Evolutionary conservation across 2,797 vertebrate genomes (phyloP), one percentile per base, ranked within the genome.

Genomic region (Gouania willdenowi): DNA sequence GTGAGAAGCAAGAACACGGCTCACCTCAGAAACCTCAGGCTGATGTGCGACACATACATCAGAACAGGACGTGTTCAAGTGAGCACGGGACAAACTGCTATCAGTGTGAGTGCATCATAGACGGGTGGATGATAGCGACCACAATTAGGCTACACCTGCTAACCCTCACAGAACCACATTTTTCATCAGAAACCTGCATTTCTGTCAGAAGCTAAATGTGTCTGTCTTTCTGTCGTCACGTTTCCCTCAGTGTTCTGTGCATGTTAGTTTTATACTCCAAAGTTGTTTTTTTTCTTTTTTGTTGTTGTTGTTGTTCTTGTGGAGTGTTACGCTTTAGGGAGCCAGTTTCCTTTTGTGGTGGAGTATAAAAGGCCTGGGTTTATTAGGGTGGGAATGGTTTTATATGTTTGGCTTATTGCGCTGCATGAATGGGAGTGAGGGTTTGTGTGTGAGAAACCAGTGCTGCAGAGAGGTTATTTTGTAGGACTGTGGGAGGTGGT

Each of bases 81-180:
- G n/a, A n/a, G n/a, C n/a, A n/a, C n/a, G n/a, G n/a, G n/a, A n/a
- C n/a, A n/a, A n/a, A n/a, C n/a, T n/a, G n/a, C n/a, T n/a, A n/a
- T n/a, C n/a, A n/a, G n/a, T n/a, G n/a, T n/a, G n/a, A n/a, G n/a
- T n/a, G n/a, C n/a, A n/a, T n/a, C n/a, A n/a, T n/a, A n/a, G n/a
- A n/a, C n/a, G n/a, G n/a, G n/a, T n/a, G n/a, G n/a, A n/a, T 62
- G 66, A 79, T 81, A 80, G 81, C 54, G 82, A 83, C 85, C 79
- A 81, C 86, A 85, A 81, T 79, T 72, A 87, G 83, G 86, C 83
- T 79, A 83, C 84, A 88, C 83, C 85, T 88, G 87, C 63, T 80
- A 36, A 46, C 70, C 50, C 48, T 36, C 50, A 63, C 51, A 65
- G 59, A 27, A 38, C 52, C 10, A 18, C 57, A n/a, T 27, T 43